Percentiles rank a stretch among this genome's conserved stretches.
Conservation (phyloP, 2,888 invertebrate genomes). For the Himalopsyche tibetana region DNA sequence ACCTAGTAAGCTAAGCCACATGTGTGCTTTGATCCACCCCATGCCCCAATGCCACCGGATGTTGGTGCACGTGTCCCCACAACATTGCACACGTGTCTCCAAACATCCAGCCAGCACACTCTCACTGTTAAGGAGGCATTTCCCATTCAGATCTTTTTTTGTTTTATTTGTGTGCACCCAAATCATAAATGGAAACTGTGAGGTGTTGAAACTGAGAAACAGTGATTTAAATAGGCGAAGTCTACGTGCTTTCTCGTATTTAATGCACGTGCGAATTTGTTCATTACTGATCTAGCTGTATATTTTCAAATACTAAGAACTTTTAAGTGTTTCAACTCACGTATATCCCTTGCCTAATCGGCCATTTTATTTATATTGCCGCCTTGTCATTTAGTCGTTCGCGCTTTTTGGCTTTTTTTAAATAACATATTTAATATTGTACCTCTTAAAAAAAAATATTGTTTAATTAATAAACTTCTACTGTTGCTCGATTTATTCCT, state of each 20-base stretch:
- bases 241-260: conserved; percentile 8
- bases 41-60: conserved; percentile 53
- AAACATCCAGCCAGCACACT: conserved; percentile 26
- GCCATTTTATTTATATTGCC: too few species aligned
- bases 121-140: conserved; percentile 29
- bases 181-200: neutral
- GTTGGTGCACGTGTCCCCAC: conserved; percentile 57
- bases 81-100: conserved; percentile 53
- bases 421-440: too few species aligned
- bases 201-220: neutral
- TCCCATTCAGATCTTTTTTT: conserved; percentile 18
- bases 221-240: neutral
- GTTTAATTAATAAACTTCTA: too few species aligned
- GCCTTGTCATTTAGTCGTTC: too few species aligned
- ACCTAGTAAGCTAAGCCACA: conserved; percentile 1
- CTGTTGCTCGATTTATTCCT: too few species aligned
- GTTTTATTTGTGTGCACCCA: neutral
- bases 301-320: too few species aligned
- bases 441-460: too few species aligned
- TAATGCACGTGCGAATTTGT: neutral
- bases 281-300: neutral
- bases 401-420: too few species aligned
- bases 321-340: too few species aligned
- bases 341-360: too few species aligned
- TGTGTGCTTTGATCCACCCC: conserved; percentile 7